Base-by-base conservation (phyloP, 1,140 invertebrate genomes). In the Reticulitermes speratus region DNA sequence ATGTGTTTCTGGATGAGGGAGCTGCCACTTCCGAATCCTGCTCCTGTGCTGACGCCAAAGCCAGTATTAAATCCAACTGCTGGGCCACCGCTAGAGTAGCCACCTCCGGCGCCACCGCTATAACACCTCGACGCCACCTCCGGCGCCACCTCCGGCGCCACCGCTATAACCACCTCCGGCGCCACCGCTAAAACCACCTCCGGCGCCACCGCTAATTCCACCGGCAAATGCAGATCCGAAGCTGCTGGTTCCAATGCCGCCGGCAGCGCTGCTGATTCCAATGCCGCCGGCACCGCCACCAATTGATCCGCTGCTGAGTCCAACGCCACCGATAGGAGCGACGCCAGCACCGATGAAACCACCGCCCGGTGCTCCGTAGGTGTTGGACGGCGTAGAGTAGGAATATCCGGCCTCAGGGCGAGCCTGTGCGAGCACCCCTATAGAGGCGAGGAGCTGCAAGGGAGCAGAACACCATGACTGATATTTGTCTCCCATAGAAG, bases 381-480 rank as follows among this genome's bases (percentile, higher is more conserved):
- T 45, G 83, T 25, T 52, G 23, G 83, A 84, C 32, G 85, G 85
- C 44, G 90, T 88, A 48, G 89, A 89, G 88, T 92, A 93, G 5
- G 91, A 91, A 89, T 93, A 93, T 5, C 92, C 92, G 69, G 92
- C 92, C 88, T 93, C 92, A 44, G 92, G 92, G 87, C 91, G 90
- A 84, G 92, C 92, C 88, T 91, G 89, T 86, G 91, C 91, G 88
- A 93, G 89, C 82, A 91, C 89, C 90, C 90, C 92, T 86, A 93
- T 87, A 38, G 90, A 90, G 88, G 92, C 91, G 89, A 93, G 90
- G 87, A 94, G 91, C 93, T 94, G 89, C 21, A 88, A 90, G 30
- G 45, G 44, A 30, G 9, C n/a, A 30, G 25, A 75, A 11, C 19
- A 19, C 8, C 19, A 19, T 48, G 14, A 48, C 45, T 48, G 45